phyloP scores from a whole-genome alignment of 1,140 invertebrate genomes.

The Cotesia typhae region DNA sequence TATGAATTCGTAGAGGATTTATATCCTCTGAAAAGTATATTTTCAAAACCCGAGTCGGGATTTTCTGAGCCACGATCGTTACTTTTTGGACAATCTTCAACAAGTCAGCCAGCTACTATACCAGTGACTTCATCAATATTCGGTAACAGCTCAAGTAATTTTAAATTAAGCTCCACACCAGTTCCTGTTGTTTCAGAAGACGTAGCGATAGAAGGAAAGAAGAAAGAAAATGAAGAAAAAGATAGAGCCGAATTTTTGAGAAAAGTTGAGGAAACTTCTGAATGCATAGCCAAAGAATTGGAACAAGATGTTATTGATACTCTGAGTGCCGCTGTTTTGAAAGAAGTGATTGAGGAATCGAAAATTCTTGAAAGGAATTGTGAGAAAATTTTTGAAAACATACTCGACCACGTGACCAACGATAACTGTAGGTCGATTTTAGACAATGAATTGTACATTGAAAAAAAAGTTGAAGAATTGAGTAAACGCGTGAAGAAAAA shows the following conservation, averaged over 20 bases:
- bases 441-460: constrained; percentile 46
- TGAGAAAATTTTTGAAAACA: constrained; percentile 44
- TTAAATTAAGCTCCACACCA: background rate
- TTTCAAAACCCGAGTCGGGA: no score
- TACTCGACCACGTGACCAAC: constrained; percentile 54
- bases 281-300: constrained; percentile 54
- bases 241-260: constrained; percentile 44
- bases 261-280: constrained; percentile 46
- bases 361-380: constrained; percentile 42
- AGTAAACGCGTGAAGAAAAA: constrained; percentile 42
- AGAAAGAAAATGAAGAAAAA: constrained; percentile 52
- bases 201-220: constrained; percentile 43
- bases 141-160: background rate
- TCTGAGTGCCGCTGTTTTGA: constrained; percentile 53
- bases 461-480: constrained; percentile 49
- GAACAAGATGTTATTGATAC: constrained; percentile 58
- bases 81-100: background rate
- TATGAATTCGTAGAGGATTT: no score
- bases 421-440: constrained; percentile 47
- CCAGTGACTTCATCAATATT: constrained; percentile 27
- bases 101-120: background rate
- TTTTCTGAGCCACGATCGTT: background rate
- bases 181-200: background rate
- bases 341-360: constrained; percentile 56
- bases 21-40: no score